phyloP scores from a whole-genome alignment of 1,140 invertebrate genomes.

The Lepidurus couesii region DNA sequence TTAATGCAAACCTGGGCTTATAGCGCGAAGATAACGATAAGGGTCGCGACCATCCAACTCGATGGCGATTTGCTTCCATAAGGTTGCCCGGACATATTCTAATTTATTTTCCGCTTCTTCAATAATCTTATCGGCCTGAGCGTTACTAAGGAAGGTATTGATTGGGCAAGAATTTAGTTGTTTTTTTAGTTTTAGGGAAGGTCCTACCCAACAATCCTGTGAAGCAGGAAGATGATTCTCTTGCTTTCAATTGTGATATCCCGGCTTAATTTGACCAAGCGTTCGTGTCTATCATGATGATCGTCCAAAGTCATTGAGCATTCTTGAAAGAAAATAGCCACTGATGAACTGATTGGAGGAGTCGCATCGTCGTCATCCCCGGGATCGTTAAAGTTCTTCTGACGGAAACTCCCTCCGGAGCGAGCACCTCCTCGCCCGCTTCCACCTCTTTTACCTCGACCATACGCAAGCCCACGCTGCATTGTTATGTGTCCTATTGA shows the following conservation, averaged over 20 bases:
- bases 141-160: background rate
- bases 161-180: slow-evolving; percentile 28
- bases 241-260: slow-evolving; percentile 92
- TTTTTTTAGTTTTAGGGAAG: no score
- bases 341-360: background rate
- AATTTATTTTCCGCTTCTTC: background rate
- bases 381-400: background rate
- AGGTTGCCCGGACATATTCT: background rate
- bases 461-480: background rate
- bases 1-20: slow-evolving; percentile 7
- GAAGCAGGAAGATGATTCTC: slow-evolving; percentile 77
- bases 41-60: background rate
- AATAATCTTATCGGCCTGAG: background rate
- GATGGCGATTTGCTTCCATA: background rate
- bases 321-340: slow-evolving; percentile 54
- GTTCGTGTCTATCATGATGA: slow-evolving; percentile 77
- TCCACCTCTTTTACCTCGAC: background rate
- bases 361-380: background rate
- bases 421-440: background rate
- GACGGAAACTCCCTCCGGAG: background rate
- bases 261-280: slow-evolving; percentile 72
- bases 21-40: slow-evolving; percentile 2
- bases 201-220: slow-evolving; percentile 56
- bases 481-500: background rate
- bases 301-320: slow-evolving; percentile 66